Evolutionary conservation across 2,797 vertebrate genomes (phyloP).

Genomic region (Melanotaenia parkinsoni): DNA sequence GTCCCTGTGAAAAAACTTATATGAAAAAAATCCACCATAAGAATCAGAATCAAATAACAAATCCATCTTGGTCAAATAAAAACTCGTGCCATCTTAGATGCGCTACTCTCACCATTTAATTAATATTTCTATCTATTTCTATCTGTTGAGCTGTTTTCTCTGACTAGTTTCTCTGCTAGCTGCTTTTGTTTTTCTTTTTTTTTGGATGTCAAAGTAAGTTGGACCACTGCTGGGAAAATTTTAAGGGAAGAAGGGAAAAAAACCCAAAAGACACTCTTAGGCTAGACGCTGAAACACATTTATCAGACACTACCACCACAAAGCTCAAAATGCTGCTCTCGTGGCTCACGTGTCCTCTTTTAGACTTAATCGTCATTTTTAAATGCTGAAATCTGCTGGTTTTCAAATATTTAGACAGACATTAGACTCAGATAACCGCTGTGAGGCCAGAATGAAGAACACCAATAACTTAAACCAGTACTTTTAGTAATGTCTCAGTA

Average conservation of each 20-base stretch:
- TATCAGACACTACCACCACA: background rate
- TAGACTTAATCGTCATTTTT: background rate
- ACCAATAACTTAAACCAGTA: background rate
- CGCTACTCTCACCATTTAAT: background rate
- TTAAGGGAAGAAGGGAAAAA: fast-evolving
- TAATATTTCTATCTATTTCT: background rate
- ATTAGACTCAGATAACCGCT: constrained; percentile 3
- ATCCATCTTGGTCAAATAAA: background rate
- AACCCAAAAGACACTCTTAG: background rate
- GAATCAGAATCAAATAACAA: background rate
- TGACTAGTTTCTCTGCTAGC: background rate
- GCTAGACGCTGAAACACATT: constrained; percentile 7
- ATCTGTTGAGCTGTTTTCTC: constrained; percentile 5
- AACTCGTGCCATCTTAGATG: background rate
- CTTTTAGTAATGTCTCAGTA: background rate
- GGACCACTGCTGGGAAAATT: constrained; percentile 3
- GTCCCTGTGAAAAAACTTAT: too few species aligned
- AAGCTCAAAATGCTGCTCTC: background rate
- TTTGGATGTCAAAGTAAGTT: background rate
- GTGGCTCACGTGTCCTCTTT: background rate
- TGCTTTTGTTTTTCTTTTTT: background rate
- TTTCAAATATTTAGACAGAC: constrained; percentile 1
- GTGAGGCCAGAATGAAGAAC: background rate
- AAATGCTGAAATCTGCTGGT: background rate
- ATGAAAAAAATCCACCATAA: too few species aligned